Evolutionary conservation across 1,140 invertebrate genomes (phyloP).

Genomic region (Microplitis demolitor): DNA sequence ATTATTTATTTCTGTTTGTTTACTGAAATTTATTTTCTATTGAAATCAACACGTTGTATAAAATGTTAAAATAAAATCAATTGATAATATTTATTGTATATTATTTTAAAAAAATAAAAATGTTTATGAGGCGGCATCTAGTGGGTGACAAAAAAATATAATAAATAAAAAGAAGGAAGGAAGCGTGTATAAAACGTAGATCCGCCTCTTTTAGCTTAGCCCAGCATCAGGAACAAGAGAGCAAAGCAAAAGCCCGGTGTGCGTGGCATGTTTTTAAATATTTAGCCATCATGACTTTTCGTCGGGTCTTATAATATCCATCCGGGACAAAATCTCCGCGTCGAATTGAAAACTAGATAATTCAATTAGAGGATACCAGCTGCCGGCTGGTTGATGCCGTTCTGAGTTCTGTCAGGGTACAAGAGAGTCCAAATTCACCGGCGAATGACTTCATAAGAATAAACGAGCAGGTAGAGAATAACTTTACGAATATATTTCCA

Average conservation of each 20-base stretch:
- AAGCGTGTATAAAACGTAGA: neutral
- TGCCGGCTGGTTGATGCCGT: conserved; percentile 37
- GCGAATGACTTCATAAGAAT: neutral
- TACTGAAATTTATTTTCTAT: too few relatives aligned
- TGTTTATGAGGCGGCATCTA: too few relatives aligned
- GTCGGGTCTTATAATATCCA: conserved; percentile 38
- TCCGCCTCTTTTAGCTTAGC: conserved; percentile 9
- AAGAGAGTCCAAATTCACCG: too few relatives aligned
- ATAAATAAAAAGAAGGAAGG: too few relatives aligned
- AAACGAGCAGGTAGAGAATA: conserved; percentile 18
- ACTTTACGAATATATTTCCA: too few relatives aligned
- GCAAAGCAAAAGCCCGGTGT: conserved; percentile 3
- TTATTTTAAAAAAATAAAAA: too few relatives aligned
- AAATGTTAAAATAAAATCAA: too few relatives aligned
- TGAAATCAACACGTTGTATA: too few relatives aligned
- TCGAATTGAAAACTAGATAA: conserved; percentile 63
- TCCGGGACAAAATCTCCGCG: conserved; percentile 53
- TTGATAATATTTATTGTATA: too few relatives aligned
- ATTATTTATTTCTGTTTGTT: too few relatives aligned
- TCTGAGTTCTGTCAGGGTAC: neutral
- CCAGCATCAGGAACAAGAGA: neutral
- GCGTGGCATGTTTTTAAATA: conserved; percentile 61
- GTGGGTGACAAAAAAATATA: too few relatives aligned
- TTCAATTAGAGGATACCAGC: conserved; percentile 59
- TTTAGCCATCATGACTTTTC: conserved; percentile 63